phyloP scores from a whole-genome alignment of 2,113 vertebrate genomes.

The Charina bottae region DNA sequence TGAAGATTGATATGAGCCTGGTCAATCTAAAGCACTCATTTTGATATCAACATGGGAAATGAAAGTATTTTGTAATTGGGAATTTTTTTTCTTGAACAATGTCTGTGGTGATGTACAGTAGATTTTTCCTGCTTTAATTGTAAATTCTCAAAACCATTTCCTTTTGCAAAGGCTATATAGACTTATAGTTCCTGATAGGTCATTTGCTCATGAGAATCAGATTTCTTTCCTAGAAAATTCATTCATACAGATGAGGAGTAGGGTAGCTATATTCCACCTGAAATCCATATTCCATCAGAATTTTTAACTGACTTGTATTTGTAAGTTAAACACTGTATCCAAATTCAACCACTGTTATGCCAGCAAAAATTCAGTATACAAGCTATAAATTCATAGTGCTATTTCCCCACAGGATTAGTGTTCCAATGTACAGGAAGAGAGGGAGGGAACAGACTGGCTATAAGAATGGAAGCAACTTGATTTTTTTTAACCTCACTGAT shows the following conservation, averaged over 20 bases:
- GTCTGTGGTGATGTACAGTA: background rate
- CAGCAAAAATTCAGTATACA: slow-evolving; percentile 71
- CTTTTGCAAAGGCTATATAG: background rate
- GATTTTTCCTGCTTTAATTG: background rate
- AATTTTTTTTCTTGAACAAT: background rate
- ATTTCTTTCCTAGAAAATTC: background rate
- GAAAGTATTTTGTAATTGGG: background rate
- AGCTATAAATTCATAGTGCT: slow-evolving; percentile 58
- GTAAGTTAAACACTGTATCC: slow-evolving; percentile 67
- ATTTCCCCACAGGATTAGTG: background rate
- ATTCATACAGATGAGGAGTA: background rate
- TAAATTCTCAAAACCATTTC: background rate
- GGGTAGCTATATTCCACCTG: background rate
- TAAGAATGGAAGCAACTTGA: slow-evolving; percentile 24
- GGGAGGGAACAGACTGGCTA: slow-evolving; percentile 36
- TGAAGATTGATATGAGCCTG: background rate
- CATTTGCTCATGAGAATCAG: background rate
- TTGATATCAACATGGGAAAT: background rate
- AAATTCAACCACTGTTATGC: slow-evolving; percentile 65
- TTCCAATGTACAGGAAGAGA: slow-evolving; percentile 28
- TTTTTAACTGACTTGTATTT: slow-evolving; percentile 64
- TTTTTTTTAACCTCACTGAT: slow-evolving; percentile 33
- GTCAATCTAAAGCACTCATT: background rate
- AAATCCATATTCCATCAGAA: slow-evolving; percentile 38
- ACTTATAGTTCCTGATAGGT: background rate